These are phyloP conservation scores for Carlito syrichta DNA, from an alignment of 2,113 vertebrate species.

Conservation along the genomic window DNA sequence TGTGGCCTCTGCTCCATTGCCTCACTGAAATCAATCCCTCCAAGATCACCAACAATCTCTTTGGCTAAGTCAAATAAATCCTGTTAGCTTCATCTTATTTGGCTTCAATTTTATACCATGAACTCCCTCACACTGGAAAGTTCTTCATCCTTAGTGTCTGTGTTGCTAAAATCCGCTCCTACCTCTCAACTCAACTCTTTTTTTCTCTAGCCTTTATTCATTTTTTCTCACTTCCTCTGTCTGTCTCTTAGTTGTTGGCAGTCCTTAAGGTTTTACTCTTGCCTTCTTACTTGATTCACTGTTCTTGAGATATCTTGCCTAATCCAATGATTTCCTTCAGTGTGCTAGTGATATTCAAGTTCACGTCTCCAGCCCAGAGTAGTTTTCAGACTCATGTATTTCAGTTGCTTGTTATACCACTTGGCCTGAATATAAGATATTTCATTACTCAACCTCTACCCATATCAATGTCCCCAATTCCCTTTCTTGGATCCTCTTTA, in stretches of 20 bases:
- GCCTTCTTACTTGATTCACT: neutral
- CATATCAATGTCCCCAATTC: neutral
- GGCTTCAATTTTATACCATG: neutral
- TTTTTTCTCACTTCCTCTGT: neutral
- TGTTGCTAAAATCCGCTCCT: neutral
- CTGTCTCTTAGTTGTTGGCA: neutral
- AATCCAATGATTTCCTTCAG: neutral
- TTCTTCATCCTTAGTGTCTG: neutral
- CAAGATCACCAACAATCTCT: neutral
- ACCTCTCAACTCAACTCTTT: neutral
- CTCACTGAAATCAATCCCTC: neutral
- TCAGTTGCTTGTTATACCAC: neutral
- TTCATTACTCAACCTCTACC: neutral
- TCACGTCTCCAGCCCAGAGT: neutral
- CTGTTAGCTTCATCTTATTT: neutral
- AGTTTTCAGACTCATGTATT: neutral
- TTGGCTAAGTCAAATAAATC: neutral
- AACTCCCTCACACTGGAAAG: neutral
- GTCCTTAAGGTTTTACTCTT: neutral
- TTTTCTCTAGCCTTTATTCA: neutral
- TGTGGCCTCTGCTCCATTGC: neutral
- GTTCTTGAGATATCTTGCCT: neutral
- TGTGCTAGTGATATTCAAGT: neutral
- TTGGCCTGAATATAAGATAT: neutral
- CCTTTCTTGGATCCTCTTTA: neutral